Conservation (phyloP, 2,797 vertebrate genomes). For the Lagorchestes hirsutus region DNA sequence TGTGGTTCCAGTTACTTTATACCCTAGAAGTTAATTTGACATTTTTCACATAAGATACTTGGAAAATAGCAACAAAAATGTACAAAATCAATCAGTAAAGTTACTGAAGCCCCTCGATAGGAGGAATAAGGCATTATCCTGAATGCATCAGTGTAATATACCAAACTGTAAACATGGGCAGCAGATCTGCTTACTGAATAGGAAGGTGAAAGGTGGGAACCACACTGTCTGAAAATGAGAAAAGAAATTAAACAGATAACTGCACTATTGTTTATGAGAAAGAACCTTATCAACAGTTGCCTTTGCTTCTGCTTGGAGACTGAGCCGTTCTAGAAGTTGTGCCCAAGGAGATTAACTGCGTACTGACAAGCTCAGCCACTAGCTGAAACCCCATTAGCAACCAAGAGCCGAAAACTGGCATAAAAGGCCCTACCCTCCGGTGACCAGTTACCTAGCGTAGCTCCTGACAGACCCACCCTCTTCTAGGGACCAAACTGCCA, state of each 20-base stretch:
- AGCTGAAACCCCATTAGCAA: slow-evolving; percentile 9
- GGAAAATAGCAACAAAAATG: background rate
- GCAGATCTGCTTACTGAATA: slow-evolving; percentile 8
- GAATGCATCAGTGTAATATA: slow-evolving; percentile 42
- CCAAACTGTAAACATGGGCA: slow-evolving; percentile 16
- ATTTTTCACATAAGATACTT: slow-evolving; percentile 10
- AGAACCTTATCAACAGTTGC: background rate
- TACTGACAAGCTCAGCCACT: background rate
- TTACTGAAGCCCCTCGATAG: slow-evolving; percentile 18
- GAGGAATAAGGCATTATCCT: slow-evolving; percentile 49
- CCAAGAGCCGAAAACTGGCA: background rate
- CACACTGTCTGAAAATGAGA: slow-evolving; percentile 16
- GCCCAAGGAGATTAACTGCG: slow-evolving; percentile 9
- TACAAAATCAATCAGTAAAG: slow-evolving; percentile 13
- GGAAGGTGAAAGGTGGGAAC: background rate
- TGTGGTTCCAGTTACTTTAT: slow-evolving; percentile 26
- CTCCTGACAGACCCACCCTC: background rate
- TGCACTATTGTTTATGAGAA: slow-evolving; percentile 23
- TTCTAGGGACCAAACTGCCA: slow-evolving; percentile 1
- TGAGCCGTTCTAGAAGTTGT: slow-evolving; percentile 19
- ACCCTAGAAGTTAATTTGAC: slow-evolving; percentile 14
- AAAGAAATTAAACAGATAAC: slow-evolving; percentile 16
- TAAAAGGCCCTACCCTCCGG: background rate
- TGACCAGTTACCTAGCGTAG: background rate
- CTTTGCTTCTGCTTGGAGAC: background rate